Evolutionary conservation across 2,888 invertebrate species (phyloP).

Genomic region (Sepioteuthis lessoniana): DNA sequence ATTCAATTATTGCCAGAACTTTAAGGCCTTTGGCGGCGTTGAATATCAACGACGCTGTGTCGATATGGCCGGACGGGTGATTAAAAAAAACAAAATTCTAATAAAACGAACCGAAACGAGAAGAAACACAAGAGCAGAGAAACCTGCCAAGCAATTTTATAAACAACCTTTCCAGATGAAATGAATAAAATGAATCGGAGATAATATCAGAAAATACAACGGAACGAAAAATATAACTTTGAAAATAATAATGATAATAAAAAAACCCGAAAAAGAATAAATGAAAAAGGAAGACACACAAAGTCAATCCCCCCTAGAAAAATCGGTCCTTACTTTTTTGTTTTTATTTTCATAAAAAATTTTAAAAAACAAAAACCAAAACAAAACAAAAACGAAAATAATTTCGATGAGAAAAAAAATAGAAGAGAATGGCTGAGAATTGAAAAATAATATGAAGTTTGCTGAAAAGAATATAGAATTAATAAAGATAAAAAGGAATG

Average conservation of each 20-base stretch:
- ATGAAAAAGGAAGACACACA: not conserved
- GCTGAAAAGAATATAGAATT: not conserved
- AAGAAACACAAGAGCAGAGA: not conserved
- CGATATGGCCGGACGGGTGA: not conserved
- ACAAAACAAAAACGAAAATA: too few species aligned
- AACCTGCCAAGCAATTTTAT: conserved; percentile 21
- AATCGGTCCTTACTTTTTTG: not conserved
- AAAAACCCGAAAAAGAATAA: not conserved
- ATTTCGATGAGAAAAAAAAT: not conserved
- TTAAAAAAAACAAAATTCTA: not conserved
- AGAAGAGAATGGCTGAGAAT: not conserved
- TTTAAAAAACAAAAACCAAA: too few species aligned
- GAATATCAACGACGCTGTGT: not conserved
- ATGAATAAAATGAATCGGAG: not conserved
- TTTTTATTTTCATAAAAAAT: not conserved
- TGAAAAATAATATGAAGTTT: not conserved
- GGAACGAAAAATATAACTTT: not conserved
- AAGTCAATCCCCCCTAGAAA: not conserved
- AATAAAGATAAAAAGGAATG: not conserved
- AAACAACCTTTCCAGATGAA: not conserved
- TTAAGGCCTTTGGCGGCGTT: not conserved
- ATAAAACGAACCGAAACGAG: not conserved
- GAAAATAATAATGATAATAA: not conserved
- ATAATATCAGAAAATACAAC: not conserved
- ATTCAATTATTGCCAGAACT: not conserved